Evolutionary conservation across 2,113 vertebrate species (phyloP).

Genomic region (Antechinus stuartii): DNA sequence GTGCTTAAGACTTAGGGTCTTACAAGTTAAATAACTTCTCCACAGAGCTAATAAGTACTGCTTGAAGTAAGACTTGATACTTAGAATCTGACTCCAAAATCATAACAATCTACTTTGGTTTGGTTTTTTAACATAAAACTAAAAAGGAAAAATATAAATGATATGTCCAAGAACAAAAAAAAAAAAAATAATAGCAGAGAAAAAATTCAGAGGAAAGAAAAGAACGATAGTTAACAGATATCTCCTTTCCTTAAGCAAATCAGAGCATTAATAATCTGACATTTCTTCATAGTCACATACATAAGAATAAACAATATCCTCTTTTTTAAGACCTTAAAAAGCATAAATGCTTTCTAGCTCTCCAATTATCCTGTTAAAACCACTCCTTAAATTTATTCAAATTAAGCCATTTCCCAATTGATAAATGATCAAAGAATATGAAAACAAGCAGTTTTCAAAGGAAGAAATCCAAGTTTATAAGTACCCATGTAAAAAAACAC

Average conservation of each 20-base stretch:
- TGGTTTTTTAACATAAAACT: not conserved
- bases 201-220: slow-evolving; percentile 18
- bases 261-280: not conserved
- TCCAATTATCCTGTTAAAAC: slow-evolving; percentile 1
- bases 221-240: not conserved
- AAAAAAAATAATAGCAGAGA: slow-evolving; percentile 22
- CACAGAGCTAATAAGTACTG: not conserved
- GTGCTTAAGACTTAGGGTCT: not conserved
- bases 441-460: not conserved
- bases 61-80: not conserved
- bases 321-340: not conserved
- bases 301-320: not conserved
- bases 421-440: not conserved
- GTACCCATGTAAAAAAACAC: not conserved
- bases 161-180: slow-evolving; percentile 20
- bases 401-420: not conserved
- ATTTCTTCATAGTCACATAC: not conserved
- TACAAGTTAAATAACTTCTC: not conserved
- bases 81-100: not conserved
- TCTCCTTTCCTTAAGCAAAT: not conserved
- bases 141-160: slow-evolving; percentile 13
- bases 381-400: not conserved
- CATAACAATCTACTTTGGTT: not conserved
- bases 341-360: not conserved
- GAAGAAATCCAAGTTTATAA: not conserved